These are phyloP conservation scores for Hemibagrus wyckioides DNA, from an alignment of 2,113 vertebrate genomes.

Conservation along the genomic window DNA sequence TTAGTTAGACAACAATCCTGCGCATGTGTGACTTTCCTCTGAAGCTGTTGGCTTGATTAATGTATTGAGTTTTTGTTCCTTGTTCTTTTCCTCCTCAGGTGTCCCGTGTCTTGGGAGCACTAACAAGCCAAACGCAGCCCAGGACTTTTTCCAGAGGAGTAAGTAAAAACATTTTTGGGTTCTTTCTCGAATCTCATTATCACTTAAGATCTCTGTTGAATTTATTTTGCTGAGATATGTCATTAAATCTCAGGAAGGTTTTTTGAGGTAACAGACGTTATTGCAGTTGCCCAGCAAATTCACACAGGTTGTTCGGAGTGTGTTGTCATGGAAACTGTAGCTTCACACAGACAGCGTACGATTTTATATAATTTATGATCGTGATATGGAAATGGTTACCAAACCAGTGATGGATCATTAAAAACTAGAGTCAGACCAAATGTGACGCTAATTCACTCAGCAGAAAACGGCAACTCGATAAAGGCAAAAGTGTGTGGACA, in stretches of 20 bases:
- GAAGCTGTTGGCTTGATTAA: background rate
- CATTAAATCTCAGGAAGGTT: background rate
- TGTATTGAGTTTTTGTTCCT: background rate
- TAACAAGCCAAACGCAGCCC: slow-evolving; percentile 79
- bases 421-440: background rate
- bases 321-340: background rate
- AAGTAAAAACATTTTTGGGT: slow-evolving; percentile 61
- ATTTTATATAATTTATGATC: background rate
- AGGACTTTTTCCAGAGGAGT: slow-evolving; percentile 83
- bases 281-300: background rate
- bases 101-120: slow-evolving; percentile 78
- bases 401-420: background rate
- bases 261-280: background rate
- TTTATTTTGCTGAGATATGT: background rate
- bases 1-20: background rate
- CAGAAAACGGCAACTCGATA: background rate
- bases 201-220: no score
- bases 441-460: background rate
- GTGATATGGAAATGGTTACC: background rate
- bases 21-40: background rate
- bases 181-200: background rate
- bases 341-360: background rate
- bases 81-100: slow-evolving; percentile 68
- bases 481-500: background rate
- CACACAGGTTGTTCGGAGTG: background rate